Conservation (phyloP, 2,113 vertebrate genomes). For the Macrotis lagotis region DNA sequence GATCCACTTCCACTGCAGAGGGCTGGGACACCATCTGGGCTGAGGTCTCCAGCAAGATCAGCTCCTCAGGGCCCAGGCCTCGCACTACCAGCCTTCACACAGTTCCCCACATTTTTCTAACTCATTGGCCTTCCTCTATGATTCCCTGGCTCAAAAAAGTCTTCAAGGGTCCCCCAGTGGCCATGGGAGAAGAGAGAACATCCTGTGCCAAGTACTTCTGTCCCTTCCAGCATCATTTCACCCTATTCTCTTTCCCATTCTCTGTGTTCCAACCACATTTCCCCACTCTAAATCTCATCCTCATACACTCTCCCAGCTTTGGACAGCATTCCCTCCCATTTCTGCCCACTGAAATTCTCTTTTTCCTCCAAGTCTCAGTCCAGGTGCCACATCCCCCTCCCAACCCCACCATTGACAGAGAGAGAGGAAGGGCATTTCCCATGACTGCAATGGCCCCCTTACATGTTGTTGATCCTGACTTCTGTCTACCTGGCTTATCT, state of each 20-base stretch:
- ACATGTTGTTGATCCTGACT: background rate
- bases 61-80: background rate
- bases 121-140: no score
- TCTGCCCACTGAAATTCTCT: background rate
- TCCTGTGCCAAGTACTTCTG: background rate
- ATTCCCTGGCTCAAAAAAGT: no score
- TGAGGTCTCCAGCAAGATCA: no score
- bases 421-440: no score
- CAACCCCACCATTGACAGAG: no score
- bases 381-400: background rate
- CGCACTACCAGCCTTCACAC: no score
- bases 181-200: background rate
- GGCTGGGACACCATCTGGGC: background rate
- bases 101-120: no score
- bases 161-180: no score
- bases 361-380: background rate
- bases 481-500: background rate
- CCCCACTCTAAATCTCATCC: background rate
- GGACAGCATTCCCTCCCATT: background rate
- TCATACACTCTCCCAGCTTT: background rate
- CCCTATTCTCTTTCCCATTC: background rate
- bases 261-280: background rate
- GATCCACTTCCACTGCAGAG: no score
- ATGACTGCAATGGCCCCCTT: no score
- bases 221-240: background rate